These are phyloP conservation scores for Lycodopsis pacificus DNA, from an alignment of 2,797 vertebrate genomes.

Conservation along the genomic window DNA sequence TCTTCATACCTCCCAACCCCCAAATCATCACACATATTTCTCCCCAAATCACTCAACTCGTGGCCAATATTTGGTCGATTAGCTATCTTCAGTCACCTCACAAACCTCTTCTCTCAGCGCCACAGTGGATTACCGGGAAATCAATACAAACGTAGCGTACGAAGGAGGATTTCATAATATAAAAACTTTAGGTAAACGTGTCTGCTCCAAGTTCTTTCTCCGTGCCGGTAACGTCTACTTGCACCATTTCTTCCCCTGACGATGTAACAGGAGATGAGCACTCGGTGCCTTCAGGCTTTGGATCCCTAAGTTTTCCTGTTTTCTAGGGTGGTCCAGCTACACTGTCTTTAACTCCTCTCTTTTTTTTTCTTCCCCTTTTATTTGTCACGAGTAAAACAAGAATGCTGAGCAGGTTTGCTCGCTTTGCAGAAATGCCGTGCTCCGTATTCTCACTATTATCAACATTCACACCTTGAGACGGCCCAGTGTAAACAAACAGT, in stretches of 20 bases:
- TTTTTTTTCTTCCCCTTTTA: neutral
- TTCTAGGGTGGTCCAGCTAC: slow-evolving; percentile 47
- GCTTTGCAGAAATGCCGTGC: neutral
- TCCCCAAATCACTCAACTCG: neutral
- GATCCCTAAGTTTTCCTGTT: slow-evolving; percentile 33
- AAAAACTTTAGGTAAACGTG: slow-evolving; percentile 31
- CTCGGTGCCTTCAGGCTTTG: slow-evolving; percentile 41
- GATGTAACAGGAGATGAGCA: slow-evolving; percentile 51
- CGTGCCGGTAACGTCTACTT: slow-evolving; percentile 27
- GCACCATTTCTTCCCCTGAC: slow-evolving; percentile 24
- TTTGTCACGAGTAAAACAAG: neutral
- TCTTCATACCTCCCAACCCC: neutral
- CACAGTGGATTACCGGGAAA: slow-evolving; percentile 12
- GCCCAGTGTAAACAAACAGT: neutral
- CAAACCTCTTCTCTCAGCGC: neutral
- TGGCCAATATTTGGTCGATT: slow-evolving; percentile 2
- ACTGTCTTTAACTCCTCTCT: slow-evolving; percentile 9
- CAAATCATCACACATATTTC: neutral
- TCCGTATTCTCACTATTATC: neutral
- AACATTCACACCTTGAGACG: slow-evolving; percentile 5
- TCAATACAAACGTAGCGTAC: neutral
- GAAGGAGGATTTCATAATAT: slow-evolving; percentile 34
- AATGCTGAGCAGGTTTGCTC: neutral
- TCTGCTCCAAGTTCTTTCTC: neutral
- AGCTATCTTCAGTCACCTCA: neutral